Evolutionary conservation across 2,797 vertebrate species (phyloP), one percentile per base, ranked within the genome.

Genomic region (Karalla daura): DNA sequence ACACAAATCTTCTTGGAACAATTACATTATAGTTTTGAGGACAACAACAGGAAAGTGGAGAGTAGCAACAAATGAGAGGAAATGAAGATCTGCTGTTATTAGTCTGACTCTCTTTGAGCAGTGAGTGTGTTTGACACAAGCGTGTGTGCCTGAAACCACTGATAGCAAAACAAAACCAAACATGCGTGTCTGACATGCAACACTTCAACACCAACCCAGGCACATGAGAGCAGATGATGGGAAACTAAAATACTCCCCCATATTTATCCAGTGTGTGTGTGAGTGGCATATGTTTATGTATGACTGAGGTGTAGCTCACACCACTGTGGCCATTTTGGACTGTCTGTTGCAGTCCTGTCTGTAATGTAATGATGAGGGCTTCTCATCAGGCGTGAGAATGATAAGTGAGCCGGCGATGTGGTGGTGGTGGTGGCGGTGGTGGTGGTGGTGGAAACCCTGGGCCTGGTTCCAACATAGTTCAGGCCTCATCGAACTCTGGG

Each of bases 401-500:
- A 70, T 76, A 84, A 84, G 74, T 24, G 56, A 74, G 76, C 39
- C 18, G 25, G 60, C 54, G 52, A 76, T 74, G 62, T 81, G 74
- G 43, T 65, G 70, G 54, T 76, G 70, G 76, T n/a, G n/a, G n/a
- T n/a, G n/a, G n/a, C n/a, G n/a, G n/a, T n/a, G n/a, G 52, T 77
- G 76, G 62, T 81, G 74, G 43, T 65, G 70, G 54, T 76, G 70
- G 76, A 85, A 80, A 77, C 68, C 70, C 62, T 33, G 83, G 90
- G 89, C 80, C 61, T 56, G 23, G 49, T 76, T 91, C 88, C 87
- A 93, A 58, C 71, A 70, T 49, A 71, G 74, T 86, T 84, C 80
- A 86, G 72, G 82, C 86, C 86, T 90, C 86, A 92, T 91, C 84
- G 72, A 91, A 90, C 74, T 78, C 77, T 91, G 84, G 91, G 71